A percentile compares a stretch with the other conserved stretches of the same genome.
Conservation (phyloP, 2,888 invertebrate genomes). For the Pelosia muscerda region DNA sequence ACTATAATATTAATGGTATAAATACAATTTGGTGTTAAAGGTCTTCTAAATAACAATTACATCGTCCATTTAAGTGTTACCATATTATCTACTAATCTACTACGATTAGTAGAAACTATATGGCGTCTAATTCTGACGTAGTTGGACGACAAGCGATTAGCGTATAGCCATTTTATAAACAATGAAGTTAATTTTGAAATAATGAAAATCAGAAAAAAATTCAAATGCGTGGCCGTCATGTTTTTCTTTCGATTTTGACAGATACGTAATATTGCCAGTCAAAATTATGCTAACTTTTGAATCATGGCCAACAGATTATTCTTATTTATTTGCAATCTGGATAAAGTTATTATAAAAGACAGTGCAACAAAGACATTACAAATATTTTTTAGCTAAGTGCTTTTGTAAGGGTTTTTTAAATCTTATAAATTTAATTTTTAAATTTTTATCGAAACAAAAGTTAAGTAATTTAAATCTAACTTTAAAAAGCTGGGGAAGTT, state of each 20-base stretch:
- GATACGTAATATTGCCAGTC: not conserved
- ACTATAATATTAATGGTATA: constrained; percentile 16
- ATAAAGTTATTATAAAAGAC: constrained; percentile 9
- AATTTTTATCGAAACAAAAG: constrained; percentile 17
- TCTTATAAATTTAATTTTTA: not conserved
- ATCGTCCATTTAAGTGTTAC: constrained; percentile 2
- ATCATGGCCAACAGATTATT: not conserved
- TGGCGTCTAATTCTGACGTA: not conserved
- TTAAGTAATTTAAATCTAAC: constrained; percentile 30
- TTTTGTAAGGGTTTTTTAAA: not conserved
- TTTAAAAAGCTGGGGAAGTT: constrained; percentile 42
- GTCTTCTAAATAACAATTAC: constrained; percentile 2
- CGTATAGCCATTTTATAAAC: not conserved
- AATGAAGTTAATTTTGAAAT: not conserved
- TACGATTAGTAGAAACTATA: not conserved
- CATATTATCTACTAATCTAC: not conserved
- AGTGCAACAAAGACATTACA: constrained; percentile 9
- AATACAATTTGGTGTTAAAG: constrained; percentile 22
- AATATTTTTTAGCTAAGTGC: constrained; percentile 1
- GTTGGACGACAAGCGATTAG: not conserved
- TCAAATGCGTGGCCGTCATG: not conserved
- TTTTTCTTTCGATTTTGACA: not conserved
- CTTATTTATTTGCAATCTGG: not conserved
- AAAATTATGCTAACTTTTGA: not conserved
- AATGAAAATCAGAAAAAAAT: not conserved